Evolutionary conservation across 2,113 vertebrate genomes (phyloP), one percentile per base, ranked within the genome.

Genomic region (Apistogramma diplotaenia): DNA sequence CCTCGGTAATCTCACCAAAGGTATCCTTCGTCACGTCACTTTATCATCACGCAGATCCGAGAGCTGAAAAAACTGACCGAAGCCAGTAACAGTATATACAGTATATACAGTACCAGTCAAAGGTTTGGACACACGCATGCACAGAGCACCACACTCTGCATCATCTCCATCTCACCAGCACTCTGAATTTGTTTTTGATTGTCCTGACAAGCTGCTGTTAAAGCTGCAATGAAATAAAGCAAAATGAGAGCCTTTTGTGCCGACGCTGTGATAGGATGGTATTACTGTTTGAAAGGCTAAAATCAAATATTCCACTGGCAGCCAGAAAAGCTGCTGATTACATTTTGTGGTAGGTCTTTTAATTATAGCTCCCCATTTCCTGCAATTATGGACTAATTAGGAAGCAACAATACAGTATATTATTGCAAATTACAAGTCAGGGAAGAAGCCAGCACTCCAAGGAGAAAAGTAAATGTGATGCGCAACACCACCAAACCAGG

Each of bases 271-370:
- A 53, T 15, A 67, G 51, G 43, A 60, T 84, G 53, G 10, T n/a
- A 76, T 83, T 49, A 76, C 33, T 49, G 65, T 70, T 51, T 70
- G 65, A 70, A 51, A 70, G 43, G 43, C 43, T 70, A 70, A 70
- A 70, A 70, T 70, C 65, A 70, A 70, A 70, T 67, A 72, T 23
- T 79, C 59, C 71, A 71, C 37, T 78, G 37, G 37, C 62, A 76
- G 75, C 59, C 62, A 76, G 75, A 65, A 79, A 82, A 67, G 58
- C 76, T 49, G 54, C 25, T 83, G 72, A 80, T 80, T 83, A 70
- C 65, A 81, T 83, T 85, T 74, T 85, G 65, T 65, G 33, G 65
- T 29, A 5, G 71, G 56, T n/a, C 55, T 65, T 58, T 73, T 82
- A 76, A 51, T 70, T 51, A 88, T 18, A 88, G 60, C 55, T 35